Evolutionary conservation across 2,113 vertebrate species (phyloP).

Genomic region (Phaethornis superciliosus): DNA sequence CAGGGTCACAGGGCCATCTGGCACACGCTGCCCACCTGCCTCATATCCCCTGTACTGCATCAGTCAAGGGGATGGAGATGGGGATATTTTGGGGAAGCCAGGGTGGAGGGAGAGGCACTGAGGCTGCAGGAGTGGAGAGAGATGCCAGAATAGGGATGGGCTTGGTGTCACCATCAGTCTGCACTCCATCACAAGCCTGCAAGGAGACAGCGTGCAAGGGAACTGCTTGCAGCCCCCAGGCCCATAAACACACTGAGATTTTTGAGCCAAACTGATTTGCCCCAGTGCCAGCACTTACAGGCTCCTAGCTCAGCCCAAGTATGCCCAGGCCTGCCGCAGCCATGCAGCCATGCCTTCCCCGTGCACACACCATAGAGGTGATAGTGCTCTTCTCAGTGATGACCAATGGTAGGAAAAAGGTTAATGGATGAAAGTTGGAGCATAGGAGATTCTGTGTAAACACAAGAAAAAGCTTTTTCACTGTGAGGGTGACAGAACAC

Average conservation of each 20-base stretch:
- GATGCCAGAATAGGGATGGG: not conserved
- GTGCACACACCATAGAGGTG: rapidly evolving
- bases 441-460: too few species aligned
- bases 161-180: not conserved
- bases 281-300: not conserved
- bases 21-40: too few species aligned
- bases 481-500: too few species aligned
- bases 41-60: rapidly evolving
- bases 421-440: too few species aligned
- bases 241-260: not conserved
- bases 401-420: too few species aligned
- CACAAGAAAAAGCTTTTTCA: too few species aligned
- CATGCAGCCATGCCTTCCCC: rapidly evolving
- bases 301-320: rapidly evolving
- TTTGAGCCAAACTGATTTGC: not conserved
- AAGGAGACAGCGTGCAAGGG: not conserved
- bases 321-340: not conserved
- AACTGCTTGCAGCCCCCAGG: not conserved
- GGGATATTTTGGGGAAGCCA: not conserved
- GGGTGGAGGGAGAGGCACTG: rapidly evolving
- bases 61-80: not conserved
- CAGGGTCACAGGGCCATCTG: not conserved
- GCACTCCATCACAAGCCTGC: not conserved
- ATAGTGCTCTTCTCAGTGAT: too few species aligned
- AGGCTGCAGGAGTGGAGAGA: not conserved